Evolutionary conservation across 2,888 invertebrate genomes (phyloP).

Genomic region (Spodoptera littoralis): DNA sequence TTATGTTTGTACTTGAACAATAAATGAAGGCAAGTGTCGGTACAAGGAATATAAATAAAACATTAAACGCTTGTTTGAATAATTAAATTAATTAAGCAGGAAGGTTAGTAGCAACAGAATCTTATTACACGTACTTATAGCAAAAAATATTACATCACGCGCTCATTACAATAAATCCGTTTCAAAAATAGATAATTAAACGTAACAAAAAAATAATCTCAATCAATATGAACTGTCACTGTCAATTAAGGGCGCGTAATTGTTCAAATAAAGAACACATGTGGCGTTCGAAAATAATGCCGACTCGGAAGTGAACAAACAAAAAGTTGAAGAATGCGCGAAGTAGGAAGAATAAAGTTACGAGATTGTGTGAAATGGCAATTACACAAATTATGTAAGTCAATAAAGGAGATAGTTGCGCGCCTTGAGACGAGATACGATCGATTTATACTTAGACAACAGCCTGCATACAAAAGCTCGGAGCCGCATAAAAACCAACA

Average conservation of each 20-base stretch:
- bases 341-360: slow-evolving; percentile 78
- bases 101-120: slow-evolving; percentile 15
- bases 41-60: too few relatives aligned
- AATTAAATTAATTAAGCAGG: slow-evolving; percentile 19
- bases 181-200: slow-evolving; percentile 41
- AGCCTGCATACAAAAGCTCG: slow-evolving; percentile 63
- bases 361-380: slow-evolving; percentile 81
- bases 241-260: slow-evolving; percentile 29
- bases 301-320: slow-evolving; percentile 69
- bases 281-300: slow-evolving; percentile 27
- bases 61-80: too few relatives aligned
- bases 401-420: slow-evolving; percentile 77
- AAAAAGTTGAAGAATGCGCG: slow-evolving; percentile 66
- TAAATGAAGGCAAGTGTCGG: too few relatives aligned
- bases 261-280: slow-evolving; percentile 12
- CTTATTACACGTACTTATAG: slow-evolving; percentile 1
- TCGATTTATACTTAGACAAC: slow-evolving; percentile 59
- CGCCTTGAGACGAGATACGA: slow-evolving; percentile 70
- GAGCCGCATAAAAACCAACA: slow-evolving; percentile 46
- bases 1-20: too few relatives aligned
- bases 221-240: slow-evolving; percentile 36
- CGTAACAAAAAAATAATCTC: slow-evolving; percentile 31
- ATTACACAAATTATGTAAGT: slow-evolving; percentile 82
- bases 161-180: slow-evolving; percentile 38
- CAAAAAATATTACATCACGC: slow-evolving; percentile 41